A percentile compares a stretch with the other conserved stretches of the same genome.
Evolutionary conservation across 2,797 vertebrate species (phyloP).

Genomic region (Microctenopoma stevenorrisi): DNA sequence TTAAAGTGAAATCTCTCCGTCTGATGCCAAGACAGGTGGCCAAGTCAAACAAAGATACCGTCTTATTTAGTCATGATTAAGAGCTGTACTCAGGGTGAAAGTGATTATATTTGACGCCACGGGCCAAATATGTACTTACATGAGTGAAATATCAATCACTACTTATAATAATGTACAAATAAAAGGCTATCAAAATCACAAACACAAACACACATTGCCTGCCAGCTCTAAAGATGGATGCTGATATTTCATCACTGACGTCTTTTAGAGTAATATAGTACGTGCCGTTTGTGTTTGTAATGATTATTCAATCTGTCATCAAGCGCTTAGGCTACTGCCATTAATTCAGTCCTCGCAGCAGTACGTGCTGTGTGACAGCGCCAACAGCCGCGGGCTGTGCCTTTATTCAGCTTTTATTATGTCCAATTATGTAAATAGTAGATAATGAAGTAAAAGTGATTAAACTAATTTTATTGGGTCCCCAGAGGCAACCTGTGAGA

Average conservation of each 20-base stretch:
- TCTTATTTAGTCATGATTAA: conserved; percentile 49
- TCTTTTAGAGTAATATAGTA: conserved; percentile 39
- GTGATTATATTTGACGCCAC: conserved; percentile 38
- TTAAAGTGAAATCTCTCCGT: conserved; percentile 23
- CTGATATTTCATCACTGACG: conserved; percentile 61
- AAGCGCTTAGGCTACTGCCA: conserved; percentile 10
- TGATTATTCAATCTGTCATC: conserved; percentile 51
- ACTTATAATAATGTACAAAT: conserved; percentile 16
- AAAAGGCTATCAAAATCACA: conserved; percentile 12
- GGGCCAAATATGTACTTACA: conserved; percentile 37
- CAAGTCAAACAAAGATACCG: conserved; percentile 61
- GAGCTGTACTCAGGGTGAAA: conserved; percentile 28
- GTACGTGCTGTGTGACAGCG: conserved; percentile 43
- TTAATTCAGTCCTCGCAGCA: conserved; percentile 31
- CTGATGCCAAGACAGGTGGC: conserved; percentile 38
- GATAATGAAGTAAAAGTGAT: conserved; percentile 45
- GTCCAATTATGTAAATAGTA: conserved; percentile 35
- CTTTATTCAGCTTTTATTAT: conserved; percentile 27
- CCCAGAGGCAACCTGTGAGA: conserved; percentile 13
- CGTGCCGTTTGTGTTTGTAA: conserved; percentile 52
- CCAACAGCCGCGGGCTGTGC: conserved; percentile 36
- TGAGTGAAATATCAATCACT: conserved; percentile 51
- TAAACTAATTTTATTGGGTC: conserved; percentile 17
- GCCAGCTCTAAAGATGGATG: conserved; percentile 51
- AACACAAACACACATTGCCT: conserved; percentile 20